phyloP scores from a whole-genome alignment of 2,113 vertebrate species.

The Lathamus discolor region DNA sequence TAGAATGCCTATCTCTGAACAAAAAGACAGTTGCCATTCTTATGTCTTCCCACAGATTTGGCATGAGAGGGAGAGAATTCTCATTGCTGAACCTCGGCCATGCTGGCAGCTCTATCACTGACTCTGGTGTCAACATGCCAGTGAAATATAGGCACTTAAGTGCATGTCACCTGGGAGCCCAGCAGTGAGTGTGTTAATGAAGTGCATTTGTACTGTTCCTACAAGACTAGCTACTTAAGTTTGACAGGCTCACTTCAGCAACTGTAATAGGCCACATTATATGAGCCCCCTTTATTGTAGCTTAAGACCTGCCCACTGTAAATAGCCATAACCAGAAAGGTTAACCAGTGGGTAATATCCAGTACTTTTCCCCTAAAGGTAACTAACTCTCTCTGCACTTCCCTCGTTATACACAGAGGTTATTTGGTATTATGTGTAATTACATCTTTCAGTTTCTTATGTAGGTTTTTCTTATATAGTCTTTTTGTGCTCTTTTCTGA shows the following conservation, averaged over 20 bases:
- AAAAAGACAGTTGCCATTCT: not conserved
- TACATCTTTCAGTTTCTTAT: not conserved
- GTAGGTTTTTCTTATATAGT: not conserved
- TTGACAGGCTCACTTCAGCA: not conserved
- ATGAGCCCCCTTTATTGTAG: not conserved
- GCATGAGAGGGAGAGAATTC: not conserved
- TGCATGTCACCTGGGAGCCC: not conserved
- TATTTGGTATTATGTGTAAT: not conserved
- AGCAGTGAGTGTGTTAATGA: not conserved
- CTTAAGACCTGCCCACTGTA: not conserved
- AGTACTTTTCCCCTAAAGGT: not conserved
- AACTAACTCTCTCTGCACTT: not conserved
- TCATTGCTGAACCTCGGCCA: not conserved
- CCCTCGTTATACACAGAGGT: not conserved
- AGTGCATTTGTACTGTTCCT: not conserved
- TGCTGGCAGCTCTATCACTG: not conserved
- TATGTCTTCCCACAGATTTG: constrained; percentile 21
- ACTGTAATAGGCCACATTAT: not conserved
- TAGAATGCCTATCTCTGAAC: not conserved
- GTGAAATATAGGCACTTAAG: not conserved
- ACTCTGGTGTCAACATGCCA: not conserved
- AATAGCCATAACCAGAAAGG: not conserved
- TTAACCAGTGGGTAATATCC: not conserved
- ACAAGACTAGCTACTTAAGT: not conserved
- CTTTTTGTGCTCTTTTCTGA: not conserved